Evolutionary conservation across 2,797 vertebrate species (phyloP).

Genomic region (Onychomys arenicola): DNA sequence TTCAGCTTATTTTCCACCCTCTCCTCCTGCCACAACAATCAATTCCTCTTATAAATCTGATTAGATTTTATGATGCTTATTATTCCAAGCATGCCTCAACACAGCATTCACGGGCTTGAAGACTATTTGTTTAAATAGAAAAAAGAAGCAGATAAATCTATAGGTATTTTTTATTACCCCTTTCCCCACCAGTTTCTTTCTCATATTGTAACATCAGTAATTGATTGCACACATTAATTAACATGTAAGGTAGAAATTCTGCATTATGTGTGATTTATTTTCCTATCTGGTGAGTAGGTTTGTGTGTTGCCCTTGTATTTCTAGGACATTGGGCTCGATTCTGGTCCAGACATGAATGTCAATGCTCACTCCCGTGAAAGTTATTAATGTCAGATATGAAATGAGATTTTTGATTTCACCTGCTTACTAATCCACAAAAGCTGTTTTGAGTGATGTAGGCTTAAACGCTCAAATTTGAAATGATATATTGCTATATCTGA

Average conservation of each 20-base stretch:
- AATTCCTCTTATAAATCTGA: constrained; percentile 99
- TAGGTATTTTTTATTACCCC: constrained; percentile 96
- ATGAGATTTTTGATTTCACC: constrained; percentile 92
- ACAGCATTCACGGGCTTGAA: constrained; percentile 93
- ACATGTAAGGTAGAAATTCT: constrained; percentile 94
- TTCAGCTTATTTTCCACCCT: constrained; percentile 99
- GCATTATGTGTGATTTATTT: constrained; percentile 94
- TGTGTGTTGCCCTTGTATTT: constrained; percentile 91
- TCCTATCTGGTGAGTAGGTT: constrained; percentile 92
- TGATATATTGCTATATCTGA: constrained; percentile 85
- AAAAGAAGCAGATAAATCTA: constrained; percentile 97
- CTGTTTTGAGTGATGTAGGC: constrained; percentile 87
- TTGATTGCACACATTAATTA: constrained; percentile 96
- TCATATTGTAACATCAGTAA: constrained; percentile 93
- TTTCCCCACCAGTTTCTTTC: constrained; percentile 90
- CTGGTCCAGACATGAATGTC: constrained; percentile 91
- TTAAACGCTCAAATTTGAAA: constrained; percentile 86
- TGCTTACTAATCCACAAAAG: constrained; percentile 89
- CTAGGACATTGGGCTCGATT: constrained; percentile 91
- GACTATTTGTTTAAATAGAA: constrained; percentile 98
- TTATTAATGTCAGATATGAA: constrained; percentile 93
- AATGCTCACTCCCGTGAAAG: constrained; percentile 92
- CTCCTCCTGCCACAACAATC: constrained; percentile 99
- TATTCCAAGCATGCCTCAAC: constrained; percentile 98
- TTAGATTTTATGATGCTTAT: constrained; percentile 99